Conservation (phyloP, 1,140 invertebrate genomes). For the Acromyrmex echinatior region DNA sequence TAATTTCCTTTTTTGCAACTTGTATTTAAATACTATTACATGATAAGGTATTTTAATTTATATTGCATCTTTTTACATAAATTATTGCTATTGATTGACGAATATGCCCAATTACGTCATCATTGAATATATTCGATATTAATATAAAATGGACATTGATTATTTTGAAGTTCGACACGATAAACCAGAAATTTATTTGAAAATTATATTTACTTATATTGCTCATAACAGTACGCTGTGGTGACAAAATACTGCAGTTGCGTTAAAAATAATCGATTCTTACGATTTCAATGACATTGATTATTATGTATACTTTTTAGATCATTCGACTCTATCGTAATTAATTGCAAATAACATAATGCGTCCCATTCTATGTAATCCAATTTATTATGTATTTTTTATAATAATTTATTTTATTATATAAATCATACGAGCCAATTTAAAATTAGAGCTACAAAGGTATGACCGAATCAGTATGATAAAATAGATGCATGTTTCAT, state of each 20-base stretch:
- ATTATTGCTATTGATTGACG: not conserved
- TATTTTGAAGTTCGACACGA: not conserved
- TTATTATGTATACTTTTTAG: not conserved
- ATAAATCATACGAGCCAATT: not conserved
- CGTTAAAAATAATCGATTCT: not conserved
- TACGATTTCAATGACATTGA: constrained; percentile 1
- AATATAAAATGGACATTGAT: not conserved
- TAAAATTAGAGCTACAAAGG: not conserved
- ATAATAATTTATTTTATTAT: not conserved
- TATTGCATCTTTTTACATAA: not conserved
- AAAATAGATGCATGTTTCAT: not conserved
- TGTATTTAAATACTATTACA: not conserved
- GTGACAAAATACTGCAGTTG: not conserved
- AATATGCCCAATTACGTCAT: not conserved
- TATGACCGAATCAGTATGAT: not conserved
- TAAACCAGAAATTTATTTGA: not conserved
- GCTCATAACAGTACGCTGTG: not conserved
- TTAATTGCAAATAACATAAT: not conserved
- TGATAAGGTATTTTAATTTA: not conserved
- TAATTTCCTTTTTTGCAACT: constrained; percentile 13
- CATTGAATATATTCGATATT: not conserved
- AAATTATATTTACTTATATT: constrained; percentile 1
- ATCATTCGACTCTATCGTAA: not conserved
- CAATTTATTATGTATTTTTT: not conserved
- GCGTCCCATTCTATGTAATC: not conserved